phyloP scores from a whole-genome alignment of 2,797 vertebrate species.

The Gorsachius magnificus region DNA sequence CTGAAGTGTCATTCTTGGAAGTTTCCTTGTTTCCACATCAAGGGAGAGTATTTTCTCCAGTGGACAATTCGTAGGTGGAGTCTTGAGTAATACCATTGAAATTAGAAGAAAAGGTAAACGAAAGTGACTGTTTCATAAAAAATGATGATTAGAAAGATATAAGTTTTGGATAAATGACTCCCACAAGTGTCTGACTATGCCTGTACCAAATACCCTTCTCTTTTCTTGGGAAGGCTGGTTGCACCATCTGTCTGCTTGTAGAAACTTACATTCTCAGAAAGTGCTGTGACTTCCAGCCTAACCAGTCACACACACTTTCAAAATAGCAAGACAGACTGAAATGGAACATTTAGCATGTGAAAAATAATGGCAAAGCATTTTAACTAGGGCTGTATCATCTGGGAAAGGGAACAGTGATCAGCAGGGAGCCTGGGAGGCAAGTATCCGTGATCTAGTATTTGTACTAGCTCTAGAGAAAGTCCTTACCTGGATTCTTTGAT shows the following conservation, averaged over 20 bases:
- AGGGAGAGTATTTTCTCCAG: background rate
- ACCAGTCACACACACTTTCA: background rate
- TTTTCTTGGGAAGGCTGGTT: background rate
- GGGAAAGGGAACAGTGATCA: background rate
- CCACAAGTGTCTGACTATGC: background rate
- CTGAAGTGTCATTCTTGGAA: background rate
- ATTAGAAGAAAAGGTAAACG: background rate
- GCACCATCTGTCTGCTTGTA: background rate
- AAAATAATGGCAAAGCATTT: background rate
- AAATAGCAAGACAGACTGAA: background rate
- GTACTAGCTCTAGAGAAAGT: background rate
- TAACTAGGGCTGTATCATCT: background rate
- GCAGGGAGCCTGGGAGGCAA: background rate
- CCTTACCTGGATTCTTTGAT: background rate
- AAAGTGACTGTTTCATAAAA: background rate
- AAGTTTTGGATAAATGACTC: background rate
- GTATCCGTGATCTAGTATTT: background rate
- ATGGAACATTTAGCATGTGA: background rate
- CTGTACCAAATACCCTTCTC: background rate
- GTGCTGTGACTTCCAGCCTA: background rate
- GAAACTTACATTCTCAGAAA: background rate
- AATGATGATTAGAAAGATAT: background rate
- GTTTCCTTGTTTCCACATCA: background rate
- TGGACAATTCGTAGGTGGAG: background rate
- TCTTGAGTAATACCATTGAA: background rate